Base-by-base conservation (phyloP, 2,888 invertebrate genomes). In the Drosophila birchii region DNA sequence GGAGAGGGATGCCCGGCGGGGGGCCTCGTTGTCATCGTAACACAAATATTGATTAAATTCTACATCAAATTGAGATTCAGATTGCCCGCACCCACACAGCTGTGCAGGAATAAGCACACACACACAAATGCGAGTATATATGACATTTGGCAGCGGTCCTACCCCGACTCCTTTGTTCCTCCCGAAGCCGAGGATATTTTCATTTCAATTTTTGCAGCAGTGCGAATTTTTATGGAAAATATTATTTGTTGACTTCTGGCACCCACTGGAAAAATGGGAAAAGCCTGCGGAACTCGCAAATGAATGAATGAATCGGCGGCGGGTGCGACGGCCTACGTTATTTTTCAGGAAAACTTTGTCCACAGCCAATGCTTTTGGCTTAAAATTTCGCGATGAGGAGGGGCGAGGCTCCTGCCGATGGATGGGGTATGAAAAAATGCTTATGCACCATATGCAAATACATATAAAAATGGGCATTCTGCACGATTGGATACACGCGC, bases 211-310 rank as follows among this genome's bases (percentile, higher is more conserved):
- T 79, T 73, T 79, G 49, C 73, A 63, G 61, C 72, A 69, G 36
- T 68, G 53, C 69, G 79, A 78, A 80, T 81, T 86, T 85, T 86
- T 86, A 81, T 86, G 78, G 76, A 88, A 86, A 86, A 86, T 81
- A 84, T 84, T 86, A 80, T 86, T 86, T 86, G 86, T 85, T 86
- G 89, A 88, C 89, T 86, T 88, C 85, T 85, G 82, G 78, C 84
- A 75, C 81, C 74, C 79, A 47, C 18, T 47, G 47, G 54, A 54
- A 55, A 70, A 26, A 57, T 43, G 38, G 55, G 62, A 29, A 63
- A 44, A 39, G 44, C 54, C 32, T 20, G 34, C 51, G 26, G 41
- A 67, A 75, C 68, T 74, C 62, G 47, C 68, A 66, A 66, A 69
- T 56, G 64, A 71, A 85, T 63, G 73, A 57, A 60, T 45, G 71